These are phyloP conservation scores for Empis stercorea DNA, from an alignment of 2,888 invertebrate species.

Conservation along the genomic window DNA sequence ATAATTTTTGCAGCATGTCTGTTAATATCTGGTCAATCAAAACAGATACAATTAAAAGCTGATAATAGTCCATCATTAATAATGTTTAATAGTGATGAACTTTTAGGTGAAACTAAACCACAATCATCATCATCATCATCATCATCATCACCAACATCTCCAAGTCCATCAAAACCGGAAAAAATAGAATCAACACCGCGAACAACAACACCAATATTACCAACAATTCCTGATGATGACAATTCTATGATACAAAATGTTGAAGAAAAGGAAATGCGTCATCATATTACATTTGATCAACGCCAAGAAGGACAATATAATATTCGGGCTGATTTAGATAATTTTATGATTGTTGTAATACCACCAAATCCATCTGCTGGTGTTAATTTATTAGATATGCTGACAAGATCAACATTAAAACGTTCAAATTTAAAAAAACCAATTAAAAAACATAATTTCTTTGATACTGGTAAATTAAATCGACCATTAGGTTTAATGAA, in stretches of 20 bases:
- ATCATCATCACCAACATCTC: neutral
- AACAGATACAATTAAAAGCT: no score
- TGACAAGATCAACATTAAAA: conserved; percentile 24
- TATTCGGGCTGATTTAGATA: conserved; percentile 59
- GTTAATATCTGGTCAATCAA: neutral
- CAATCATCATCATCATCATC: neutral
- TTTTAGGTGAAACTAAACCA: neutral
- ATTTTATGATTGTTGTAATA: conserved; percentile 56
- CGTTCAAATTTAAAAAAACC: conserved; percentile 15
- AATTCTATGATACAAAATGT: conserved; percentile 10
- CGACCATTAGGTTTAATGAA: conserved; percentile 14
- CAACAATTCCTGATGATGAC: neutral
- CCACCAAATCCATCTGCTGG: conserved; percentile 35
- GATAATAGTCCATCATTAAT: neutral
- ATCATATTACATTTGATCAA: conserved; percentile 41
- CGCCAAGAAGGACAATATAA: conserved; percentile 66
- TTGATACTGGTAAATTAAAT: conserved; percentile 1
- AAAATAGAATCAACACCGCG: no score
- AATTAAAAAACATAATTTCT: conserved; percentile 12
- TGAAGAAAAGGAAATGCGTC: conserved; percentile 10
- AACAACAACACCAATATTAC: neutral
- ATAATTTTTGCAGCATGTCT: neutral
- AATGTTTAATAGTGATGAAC: neutral
- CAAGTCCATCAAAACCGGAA: neutral
- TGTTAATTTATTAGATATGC: conserved; percentile 24